Evolutionary conservation across 2,113 vertebrate genomes (phyloP).

Genomic region (Dinomys branickii): DNA sequence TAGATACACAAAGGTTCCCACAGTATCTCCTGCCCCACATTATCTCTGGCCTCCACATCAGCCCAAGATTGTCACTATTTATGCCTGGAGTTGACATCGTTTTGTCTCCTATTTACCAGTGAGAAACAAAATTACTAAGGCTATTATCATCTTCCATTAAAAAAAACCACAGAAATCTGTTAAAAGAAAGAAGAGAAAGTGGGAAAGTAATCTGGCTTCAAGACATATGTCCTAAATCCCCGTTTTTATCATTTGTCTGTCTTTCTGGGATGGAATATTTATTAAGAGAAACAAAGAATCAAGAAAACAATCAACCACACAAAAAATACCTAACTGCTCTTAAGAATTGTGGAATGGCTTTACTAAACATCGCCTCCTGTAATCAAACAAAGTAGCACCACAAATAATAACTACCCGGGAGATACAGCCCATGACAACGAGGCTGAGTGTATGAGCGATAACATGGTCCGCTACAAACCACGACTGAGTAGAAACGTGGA

Average conservation of each 20-base stretch:
- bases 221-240: background rate
- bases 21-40: background rate
- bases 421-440: background rate
- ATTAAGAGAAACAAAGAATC: background rate
- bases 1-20: background rate
- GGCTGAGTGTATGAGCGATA: background rate
- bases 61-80: background rate
- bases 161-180: background rate
- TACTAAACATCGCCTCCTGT: background rate
- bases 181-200: background rate
- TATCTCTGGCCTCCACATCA: background rate
- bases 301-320: background rate
- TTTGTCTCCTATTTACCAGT: background rate
- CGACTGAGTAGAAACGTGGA: background rate
- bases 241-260: background rate
- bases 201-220: background rate
- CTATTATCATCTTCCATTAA: background rate
- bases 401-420: background rate
- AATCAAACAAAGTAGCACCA: background rate
- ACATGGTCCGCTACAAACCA: background rate
- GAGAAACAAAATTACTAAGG: background rate
- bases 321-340: background rate
- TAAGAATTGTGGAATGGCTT: background rate
- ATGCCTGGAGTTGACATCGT: background rate
- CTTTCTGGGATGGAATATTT: background rate